Base-by-base conservation (phyloP, 2,797 vertebrate genomes). In the Cyprinella venusta region DNA sequence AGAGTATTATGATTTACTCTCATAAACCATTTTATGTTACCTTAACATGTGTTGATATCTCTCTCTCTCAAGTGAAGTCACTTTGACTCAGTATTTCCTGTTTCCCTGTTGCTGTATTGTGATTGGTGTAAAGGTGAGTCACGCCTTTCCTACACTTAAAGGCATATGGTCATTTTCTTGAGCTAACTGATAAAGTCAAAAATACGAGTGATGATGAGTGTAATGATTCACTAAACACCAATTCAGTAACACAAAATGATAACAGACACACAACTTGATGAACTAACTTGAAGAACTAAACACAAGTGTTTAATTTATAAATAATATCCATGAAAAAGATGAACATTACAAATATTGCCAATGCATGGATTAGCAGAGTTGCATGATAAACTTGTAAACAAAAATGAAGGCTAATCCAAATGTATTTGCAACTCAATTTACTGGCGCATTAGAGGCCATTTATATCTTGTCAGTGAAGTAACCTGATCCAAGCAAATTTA, bases 21-120 rank as follows among this genome's bases (percentile, higher is more conserved):
- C 0, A 76, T 5, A 68, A 68, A 13, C 1, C 30, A 33, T 33
- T 56, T 64, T 70, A 83, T 76, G 86, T 76, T 92, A 92, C 89
- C 90, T 89, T 71, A 3, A 80, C 52, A 21, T 70, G 52, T 70
- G 79, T 59, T 72, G 87, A 90, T 81, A 89, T 48, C 45, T 48
- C 45, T 50, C 48, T 90, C 67, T 90, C 82, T 80, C 36, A 69
- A 54, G 68, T 24, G 86, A 86, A 76, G 81, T 63, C 40, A 88
- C 85, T 87, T 80, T 89, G 85, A 87, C 86, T 88, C 81, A 85
- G 80, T 88, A 92, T 90, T 95, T 95, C 93, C 94, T 94, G 91
- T 92, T 91, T 90, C 91, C 86, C 61, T 79, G 70, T 80, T 86
- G 81, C 81, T 38, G 75, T 64, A 36, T 86, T 76, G 85, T 89